Evolutionary conservation across 2,797 vertebrate species (phyloP).

Genomic region (Pipistrellus pygmaeus): DNA sequence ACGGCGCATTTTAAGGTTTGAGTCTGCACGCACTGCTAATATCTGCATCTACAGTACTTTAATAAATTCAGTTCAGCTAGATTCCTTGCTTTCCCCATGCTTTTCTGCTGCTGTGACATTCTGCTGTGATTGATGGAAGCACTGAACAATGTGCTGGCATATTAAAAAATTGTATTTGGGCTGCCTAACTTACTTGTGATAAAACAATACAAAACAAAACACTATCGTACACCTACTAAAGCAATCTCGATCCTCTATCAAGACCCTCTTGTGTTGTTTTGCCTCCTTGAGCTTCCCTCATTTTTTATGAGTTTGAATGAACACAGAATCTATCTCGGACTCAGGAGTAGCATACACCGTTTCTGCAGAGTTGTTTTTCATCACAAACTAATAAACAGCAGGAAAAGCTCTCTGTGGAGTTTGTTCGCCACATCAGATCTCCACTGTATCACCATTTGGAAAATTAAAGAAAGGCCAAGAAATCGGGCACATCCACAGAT

Average conservation of each 20-base stretch:
- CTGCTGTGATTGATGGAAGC: constrained; percentile 61
- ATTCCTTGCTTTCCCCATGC: constrained; percentile 12
- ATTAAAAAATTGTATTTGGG: constrained; percentile 73
- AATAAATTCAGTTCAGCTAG: constrained; percentile 60
- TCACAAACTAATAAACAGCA: constrained; percentile 79
- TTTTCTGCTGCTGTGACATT: constrained; percentile 69
- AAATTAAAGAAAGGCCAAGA: constrained; percentile 70
- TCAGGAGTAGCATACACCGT: constrained; percentile 62
- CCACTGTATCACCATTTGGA: constrained; percentile 10
- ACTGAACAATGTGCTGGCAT: background rate
- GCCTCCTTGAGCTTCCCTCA: constrained; percentile 57
- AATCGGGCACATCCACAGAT: constrained; percentile 2
- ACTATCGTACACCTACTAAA: constrained; percentile 62
- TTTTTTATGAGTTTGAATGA: constrained; percentile 71
- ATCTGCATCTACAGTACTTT: background rate
- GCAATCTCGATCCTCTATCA: constrained; percentile 46
- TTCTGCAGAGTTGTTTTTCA: constrained; percentile 78
- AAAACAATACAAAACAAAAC: background rate
- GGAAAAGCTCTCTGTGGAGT: constrained; percentile 73
- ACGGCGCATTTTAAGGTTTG: background rate
- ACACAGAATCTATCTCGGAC: constrained; percentile 60
- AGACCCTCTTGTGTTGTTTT: constrained; percentile 47
- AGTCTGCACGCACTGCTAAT: background rate
- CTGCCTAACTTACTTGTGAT: constrained; percentile 69
- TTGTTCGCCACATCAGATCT: constrained; percentile 45